Evolutionary conservation across 2,888 invertebrate genomes (phyloP).

Genomic region (Acanthosepion pharaonis): DNA sequence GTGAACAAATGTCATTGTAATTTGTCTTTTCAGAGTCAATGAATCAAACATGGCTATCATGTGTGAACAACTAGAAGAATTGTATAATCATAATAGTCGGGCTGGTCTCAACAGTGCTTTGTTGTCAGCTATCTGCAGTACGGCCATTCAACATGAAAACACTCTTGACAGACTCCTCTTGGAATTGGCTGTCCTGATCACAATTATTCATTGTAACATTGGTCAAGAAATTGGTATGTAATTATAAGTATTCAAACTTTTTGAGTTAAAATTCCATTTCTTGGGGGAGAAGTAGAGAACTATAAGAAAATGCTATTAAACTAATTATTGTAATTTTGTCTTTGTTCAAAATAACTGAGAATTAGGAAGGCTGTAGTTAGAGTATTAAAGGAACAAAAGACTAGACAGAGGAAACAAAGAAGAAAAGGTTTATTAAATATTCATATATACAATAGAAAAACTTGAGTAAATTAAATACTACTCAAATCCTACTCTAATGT

Average conservation of each 20-base stretch:
- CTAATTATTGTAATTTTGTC: no score
- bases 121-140: constrained; percentile 82
- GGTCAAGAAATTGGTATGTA: constrained; percentile 89
- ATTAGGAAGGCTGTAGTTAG: no score
- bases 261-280: background rate
- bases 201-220: constrained; percentile 90
- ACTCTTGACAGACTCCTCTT: constrained; percentile 79
- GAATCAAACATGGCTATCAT: constrained; percentile 92
- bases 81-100: constrained; percentile 80
- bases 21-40: constrained; percentile 74
- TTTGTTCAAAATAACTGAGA: no score
- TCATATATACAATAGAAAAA: no score
- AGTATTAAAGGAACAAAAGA: no score
- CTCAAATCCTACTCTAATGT: no score
- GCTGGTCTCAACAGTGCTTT: constrained; percentile 81
- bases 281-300: no score
- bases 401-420: no score
- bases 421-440: no score
- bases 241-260: background rate
- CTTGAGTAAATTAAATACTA: no score
- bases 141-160: constrained; percentile 79
- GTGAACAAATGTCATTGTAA: background rate
- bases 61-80: constrained; percentile 83
- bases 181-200: constrained; percentile 88
- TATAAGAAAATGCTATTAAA: no score